A percentile compares a stretch with the other conserved stretches of the same genome.
phyloP scores from a whole-genome alignment of 2,113 vertebrate species.

The Lynx canadensis region DNA sequence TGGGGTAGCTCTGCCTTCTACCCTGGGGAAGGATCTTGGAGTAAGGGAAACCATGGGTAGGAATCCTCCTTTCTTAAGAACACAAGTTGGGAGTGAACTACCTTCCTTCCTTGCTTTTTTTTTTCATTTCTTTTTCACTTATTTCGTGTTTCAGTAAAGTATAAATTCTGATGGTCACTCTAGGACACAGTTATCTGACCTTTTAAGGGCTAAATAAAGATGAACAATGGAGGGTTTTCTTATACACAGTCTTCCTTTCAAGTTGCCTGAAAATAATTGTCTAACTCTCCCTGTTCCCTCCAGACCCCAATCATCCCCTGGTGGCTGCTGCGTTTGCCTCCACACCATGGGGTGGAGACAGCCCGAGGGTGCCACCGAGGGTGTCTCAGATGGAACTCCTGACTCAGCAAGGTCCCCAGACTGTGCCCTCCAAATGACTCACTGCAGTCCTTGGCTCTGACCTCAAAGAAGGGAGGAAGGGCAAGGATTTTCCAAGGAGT shows the following conservation, averaged over 20 bases:
- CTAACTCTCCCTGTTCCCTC: neutral
- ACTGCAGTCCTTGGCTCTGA: neutral
- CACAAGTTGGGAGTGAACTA: neutral
- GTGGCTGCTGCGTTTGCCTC: neutral
- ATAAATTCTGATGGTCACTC: neutral
- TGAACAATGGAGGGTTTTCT: neutral
- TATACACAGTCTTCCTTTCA: neutral
- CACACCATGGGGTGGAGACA: accelerated
- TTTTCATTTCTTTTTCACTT: neutral
- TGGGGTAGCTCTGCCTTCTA: neutral
- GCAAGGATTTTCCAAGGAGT: neutral
- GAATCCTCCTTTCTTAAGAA: neutral
- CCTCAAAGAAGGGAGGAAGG: neutral
- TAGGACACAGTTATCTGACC: neutral
- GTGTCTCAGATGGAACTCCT: neutral
- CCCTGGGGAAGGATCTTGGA: neutral
- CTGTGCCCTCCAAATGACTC: neutral
- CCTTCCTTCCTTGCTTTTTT: neutral
- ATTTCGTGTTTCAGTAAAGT: neutral
- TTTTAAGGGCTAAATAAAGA: neutral
- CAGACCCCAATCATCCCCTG: neutral
- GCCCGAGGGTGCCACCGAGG: neutral
- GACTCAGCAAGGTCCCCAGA: neutral
- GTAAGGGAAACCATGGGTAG: neutral
- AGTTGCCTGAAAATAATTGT: neutral